Percentiles rank a stretch among this genome's conserved stretches.
phyloP scores from a whole-genome alignment of 2,113 vertebrate species.

The Zingel zingel region DNA sequence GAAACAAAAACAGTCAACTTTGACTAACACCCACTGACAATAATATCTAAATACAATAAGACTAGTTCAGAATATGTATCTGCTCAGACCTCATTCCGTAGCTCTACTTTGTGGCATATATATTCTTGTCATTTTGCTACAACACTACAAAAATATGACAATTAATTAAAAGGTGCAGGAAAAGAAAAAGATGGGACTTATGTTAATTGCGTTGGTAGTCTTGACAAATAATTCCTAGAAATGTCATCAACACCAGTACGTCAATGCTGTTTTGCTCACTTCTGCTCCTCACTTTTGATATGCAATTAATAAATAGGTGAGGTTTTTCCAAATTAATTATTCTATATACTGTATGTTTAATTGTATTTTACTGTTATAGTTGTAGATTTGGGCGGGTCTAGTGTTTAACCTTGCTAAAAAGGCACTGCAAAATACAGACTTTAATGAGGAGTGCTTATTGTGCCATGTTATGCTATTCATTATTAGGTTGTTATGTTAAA shows the following conservation, averaged over 20 bases:
- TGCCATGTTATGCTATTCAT: neutral
- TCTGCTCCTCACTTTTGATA: neutral
- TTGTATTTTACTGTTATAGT: neutral
- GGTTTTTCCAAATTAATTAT: neutral
- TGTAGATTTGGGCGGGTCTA: neutral
- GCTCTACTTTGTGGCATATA: neutral
- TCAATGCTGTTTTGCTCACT: neutral
- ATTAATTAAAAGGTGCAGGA: neutral
- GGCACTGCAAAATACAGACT: neutral
- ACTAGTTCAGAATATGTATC: neutral
- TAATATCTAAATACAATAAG: neutral
- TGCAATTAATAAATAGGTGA: neutral
- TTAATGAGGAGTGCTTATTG: neutral
- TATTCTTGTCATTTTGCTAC: neutral
- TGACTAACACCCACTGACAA: conserved; percentile 24
- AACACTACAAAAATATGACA: neutral
- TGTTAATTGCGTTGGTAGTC: neutral
- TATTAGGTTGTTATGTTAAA: neutral
- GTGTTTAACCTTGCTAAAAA: neutral
- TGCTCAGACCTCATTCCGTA: conserved; percentile 16
- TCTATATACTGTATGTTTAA: no score
- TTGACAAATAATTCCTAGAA: neutral
- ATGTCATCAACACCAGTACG: neutral
- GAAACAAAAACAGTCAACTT: conserved; percentile 36
- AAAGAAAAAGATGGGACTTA: neutral